Evolutionary conservation across 1,140 invertebrate genomes (phyloP), one percentile per base, ranked within the genome.

Genomic region (Neodiprion virginianus): DNA sequence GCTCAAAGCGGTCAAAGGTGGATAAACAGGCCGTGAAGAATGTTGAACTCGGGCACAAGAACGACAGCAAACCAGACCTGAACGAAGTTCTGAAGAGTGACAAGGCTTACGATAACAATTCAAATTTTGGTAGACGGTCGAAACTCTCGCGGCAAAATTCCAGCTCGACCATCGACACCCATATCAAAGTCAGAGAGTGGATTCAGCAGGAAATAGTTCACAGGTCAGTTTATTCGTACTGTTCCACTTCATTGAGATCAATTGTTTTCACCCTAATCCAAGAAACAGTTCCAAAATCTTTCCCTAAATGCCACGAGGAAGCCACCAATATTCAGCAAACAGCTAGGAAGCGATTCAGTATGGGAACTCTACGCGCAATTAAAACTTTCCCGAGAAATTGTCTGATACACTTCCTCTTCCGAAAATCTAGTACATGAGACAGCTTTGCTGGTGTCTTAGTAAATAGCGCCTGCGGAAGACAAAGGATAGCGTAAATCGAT

Each of bases 131-230:
- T 49, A 86, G 91, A 78, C 86, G 90, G 66, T 93, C 92, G 77
- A 92, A 93, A 84, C 86, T 94, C 10, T 91, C 92, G 14, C 85
- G 94, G 53, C 92, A 94, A 80, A 91, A 94, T 78, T 95, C 94
- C 1, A 92, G 90, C 11, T 95, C 94, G 69, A 95, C 95, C 0
- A 92, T 96, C 75, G 95, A 96, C 82, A 93, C 95, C 0, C 93
- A 95, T 80, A 93, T 94, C 11, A 95, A 96, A 89, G 95, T 96
- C 3, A 91, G 92, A 73, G 94, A 96, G 73, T 96, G 95, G 95
- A 96, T 96, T 77, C 91, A 94, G 3, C 90, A 94, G 77, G 93
- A 94, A 87, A 92, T 94, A 68, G 90, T 93, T 76, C 91, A 93
- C 80, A 90, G 86, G 84, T 88, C 48, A 76, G 79, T 75, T 61